Conservation (phyloP, 2,113 vertebrate species). For the Pomatorhinus ruficollis region DNA sequence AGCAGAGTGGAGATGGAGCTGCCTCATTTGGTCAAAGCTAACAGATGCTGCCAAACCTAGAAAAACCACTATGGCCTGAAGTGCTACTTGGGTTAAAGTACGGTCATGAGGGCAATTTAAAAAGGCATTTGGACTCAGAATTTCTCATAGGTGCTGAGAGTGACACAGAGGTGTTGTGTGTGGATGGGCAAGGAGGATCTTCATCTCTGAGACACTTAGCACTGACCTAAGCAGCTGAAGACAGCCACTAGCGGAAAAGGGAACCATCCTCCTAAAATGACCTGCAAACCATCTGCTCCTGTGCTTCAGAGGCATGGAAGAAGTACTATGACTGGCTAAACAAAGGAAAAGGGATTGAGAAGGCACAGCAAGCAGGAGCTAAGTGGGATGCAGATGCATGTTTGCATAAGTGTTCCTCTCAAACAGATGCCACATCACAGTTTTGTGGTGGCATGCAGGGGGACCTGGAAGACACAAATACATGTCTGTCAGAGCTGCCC, state of each 20-base stretch:
- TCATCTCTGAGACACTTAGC: background rate
- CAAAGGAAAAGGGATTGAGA: background rate
- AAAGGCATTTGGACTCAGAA: background rate
- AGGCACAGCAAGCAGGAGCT: background rate
- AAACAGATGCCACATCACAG: background rate
- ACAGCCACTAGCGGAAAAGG: background rate
- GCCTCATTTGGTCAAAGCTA: background rate
- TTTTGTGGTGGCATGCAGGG: background rate
- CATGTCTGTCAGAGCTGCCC: background rate
- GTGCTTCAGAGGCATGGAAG: background rate
- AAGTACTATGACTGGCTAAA: background rate
- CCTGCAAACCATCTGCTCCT: background rate
- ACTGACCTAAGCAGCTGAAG: background rate
- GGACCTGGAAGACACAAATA: background rate
- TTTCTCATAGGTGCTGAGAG: background rate
- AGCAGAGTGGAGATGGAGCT: background rate
- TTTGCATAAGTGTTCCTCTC: background rate
- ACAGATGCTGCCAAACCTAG: background rate
- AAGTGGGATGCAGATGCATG: background rate
- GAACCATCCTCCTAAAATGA: background rate
- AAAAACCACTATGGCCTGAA: slow-evolving; percentile 4
- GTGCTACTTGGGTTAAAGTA: slow-evolving; percentile 8
- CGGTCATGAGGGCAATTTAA: background rate
- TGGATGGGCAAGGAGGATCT: background rate
- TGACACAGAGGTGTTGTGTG: background rate